Evolutionary conservation across 2,797 vertebrate species (phyloP).

Genomic region (Picus viridis): DNA sequence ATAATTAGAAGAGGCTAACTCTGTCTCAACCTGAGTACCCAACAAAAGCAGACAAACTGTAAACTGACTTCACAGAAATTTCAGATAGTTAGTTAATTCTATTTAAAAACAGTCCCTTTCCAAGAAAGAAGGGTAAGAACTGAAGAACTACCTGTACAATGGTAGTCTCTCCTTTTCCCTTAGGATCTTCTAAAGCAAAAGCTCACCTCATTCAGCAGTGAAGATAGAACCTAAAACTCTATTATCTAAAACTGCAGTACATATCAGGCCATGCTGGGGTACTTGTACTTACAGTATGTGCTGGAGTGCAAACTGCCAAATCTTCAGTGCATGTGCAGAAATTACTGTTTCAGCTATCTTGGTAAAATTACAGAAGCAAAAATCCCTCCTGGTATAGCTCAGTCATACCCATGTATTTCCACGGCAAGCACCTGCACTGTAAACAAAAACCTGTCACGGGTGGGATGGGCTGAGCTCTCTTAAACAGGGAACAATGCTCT

Average conservation of each 20-base stretch:
- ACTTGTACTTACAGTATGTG: not conserved
- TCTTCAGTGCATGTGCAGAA: not conserved
- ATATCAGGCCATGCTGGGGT: not conserved
- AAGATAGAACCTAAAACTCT: not conserved
- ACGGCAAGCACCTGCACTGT: not conserved
- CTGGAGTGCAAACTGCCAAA: not conserved
- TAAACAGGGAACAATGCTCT: not conserved
- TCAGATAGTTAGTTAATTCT: not conserved
- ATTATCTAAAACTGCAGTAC: not conserved
- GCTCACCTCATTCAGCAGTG: not conserved
- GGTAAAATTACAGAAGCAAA: not conserved
- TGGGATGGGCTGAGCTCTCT: not conserved
- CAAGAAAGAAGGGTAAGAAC: not conserved
- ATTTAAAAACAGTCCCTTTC: not conserved
- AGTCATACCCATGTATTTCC: not conserved
- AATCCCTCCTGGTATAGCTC: not conserved
- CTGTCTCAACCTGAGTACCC: not conserved
- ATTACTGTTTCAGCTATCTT: not conserved
- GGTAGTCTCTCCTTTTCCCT: not conserved
- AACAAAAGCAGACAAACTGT: not conserved
- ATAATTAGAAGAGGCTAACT: not conserved
- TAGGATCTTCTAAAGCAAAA: not conserved
- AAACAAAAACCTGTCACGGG: not conserved
- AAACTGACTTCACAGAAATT: not conserved
- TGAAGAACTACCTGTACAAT: not conserved